Percentiles rank a stretch among this genome's conserved stretches.
Conservation (phyloP, 2,797 vertebrate genomes). For the Glyptemys insculpta region DNA sequence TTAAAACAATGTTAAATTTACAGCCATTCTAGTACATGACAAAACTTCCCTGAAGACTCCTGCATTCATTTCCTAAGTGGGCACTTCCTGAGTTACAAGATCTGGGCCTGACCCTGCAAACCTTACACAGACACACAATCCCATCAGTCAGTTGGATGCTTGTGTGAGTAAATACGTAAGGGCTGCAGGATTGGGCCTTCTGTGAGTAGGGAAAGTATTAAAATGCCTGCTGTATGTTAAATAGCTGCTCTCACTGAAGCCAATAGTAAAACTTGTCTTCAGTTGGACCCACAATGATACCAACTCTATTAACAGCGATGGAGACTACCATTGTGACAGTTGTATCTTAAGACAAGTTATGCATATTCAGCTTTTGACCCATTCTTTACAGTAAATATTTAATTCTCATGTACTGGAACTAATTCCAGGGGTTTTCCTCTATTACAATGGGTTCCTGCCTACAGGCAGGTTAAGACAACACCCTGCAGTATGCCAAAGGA, state of each 20-base stretch:
- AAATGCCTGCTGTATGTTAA: accelerated
- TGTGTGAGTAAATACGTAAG: neutral
- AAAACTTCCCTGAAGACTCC: neutral
- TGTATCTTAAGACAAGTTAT: neutral
- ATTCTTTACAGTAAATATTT: neutral
- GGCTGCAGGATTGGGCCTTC: neutral
- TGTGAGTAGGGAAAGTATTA: neutral
- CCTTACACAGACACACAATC: neutral
- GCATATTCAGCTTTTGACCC: accelerated
- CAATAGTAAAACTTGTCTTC: neutral
- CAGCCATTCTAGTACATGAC: neutral
- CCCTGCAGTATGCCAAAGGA: neutral
- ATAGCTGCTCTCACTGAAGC: neutral
- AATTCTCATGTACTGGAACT: neutral
- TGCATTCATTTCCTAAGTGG: neutral
- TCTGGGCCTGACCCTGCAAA: accelerated
- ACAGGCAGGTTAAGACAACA: neutral
- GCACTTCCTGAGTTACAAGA: neutral
- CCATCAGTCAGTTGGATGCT: neutral
- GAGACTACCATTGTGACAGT: neutral
- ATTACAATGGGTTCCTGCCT: neutral
- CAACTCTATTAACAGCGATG: neutral
- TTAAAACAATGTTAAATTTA: neutral
- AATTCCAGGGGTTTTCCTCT: neutral
- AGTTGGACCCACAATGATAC: neutral